Evolutionary conservation across 2,113 vertebrate species (phyloP).

Genomic region (Phoenicopterus ruber): DNA sequence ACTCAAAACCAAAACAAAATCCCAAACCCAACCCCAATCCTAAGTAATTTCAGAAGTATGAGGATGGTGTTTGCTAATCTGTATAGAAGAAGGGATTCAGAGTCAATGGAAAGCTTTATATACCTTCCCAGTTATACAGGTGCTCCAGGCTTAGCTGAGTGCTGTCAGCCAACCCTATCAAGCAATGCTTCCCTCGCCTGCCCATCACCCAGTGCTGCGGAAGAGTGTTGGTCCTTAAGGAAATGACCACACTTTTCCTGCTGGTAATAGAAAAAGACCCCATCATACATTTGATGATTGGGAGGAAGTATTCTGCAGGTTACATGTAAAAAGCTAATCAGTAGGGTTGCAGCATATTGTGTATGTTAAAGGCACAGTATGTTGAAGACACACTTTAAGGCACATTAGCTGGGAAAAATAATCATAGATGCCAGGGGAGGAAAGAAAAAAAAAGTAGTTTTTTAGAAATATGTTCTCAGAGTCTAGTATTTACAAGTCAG

Average conservation of each 20-base stretch:
- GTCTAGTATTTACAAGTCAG: slow-evolving; percentile 1
- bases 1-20: slow-evolving; percentile 16
- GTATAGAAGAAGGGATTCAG: not conserved
- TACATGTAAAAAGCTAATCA: not conserved
- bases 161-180: not conserved
- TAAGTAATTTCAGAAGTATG: not conserved
- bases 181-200: not conserved
- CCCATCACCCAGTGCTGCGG: not conserved
- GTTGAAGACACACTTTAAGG: not conserved
- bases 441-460: not conserved
- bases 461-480: slow-evolving; percentile 46
- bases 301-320: not conserved
- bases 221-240: not conserved
- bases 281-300: not conserved
- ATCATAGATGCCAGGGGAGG: not conserved
- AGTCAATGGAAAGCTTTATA: slow-evolving; percentile 28
- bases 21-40: not conserved
- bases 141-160: not conserved
- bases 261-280: not conserved
- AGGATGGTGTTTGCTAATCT: not conserved
- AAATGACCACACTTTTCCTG: not conserved
- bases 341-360: not conserved
- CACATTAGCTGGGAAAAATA: slow-evolving; percentile 28
- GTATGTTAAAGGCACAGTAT: not conserved
- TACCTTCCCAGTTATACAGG: not conserved